A percentile compares a stretch with the other conserved stretches of the same genome.
Evolutionary conservation across 2,888 invertebrate genomes (phyloP).

Genomic region (Zygaena filipendulae): DNA sequence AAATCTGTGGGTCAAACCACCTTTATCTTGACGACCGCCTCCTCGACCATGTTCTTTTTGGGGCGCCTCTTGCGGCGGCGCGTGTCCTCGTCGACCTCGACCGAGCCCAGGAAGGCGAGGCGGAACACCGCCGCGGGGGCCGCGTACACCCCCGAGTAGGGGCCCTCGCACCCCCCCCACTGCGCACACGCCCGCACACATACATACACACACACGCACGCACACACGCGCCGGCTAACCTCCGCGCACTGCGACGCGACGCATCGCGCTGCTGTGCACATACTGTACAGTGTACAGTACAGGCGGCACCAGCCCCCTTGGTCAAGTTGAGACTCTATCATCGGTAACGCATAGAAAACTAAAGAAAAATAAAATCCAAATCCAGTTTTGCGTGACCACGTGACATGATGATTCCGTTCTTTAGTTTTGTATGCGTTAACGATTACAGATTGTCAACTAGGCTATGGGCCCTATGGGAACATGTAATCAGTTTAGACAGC

Average conservation of each 20-base stretch:
- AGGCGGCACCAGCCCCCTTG: constrained; percentile 1
- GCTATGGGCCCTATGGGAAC: no score
- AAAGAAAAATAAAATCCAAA: no score
- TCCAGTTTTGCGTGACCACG: no score
- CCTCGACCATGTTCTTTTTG: constrained; percentile 91
- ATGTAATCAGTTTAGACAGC: no score
- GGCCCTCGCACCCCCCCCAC: constrained; percentile 55
- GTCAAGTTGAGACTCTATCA: constrained; percentile 3
- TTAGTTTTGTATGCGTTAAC: no score
- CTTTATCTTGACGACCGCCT: constrained; percentile 88
- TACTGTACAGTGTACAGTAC: no score
- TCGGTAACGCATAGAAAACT: no score
- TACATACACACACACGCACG: no score
- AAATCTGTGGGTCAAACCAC: constrained; percentile 73
- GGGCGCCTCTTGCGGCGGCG: constrained; percentile 78
- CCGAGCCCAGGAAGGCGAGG: constrained; percentile 85
- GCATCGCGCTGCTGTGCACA: constrained; percentile 15
- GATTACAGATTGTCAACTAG: no score
- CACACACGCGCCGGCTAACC: constrained; percentile 61
- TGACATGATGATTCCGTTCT: no score
- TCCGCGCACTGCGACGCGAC: constrained; percentile 33
- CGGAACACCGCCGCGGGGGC: constrained; percentile 82
- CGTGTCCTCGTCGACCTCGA: constrained; percentile 86
- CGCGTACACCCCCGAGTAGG: constrained; percentile 63
- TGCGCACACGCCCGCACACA: no score